These are phyloP conservation scores for Leptinotarsa texana DNA, from an alignment of 1,140 invertebrate genomes.

Conservation along the genomic window DNA sequence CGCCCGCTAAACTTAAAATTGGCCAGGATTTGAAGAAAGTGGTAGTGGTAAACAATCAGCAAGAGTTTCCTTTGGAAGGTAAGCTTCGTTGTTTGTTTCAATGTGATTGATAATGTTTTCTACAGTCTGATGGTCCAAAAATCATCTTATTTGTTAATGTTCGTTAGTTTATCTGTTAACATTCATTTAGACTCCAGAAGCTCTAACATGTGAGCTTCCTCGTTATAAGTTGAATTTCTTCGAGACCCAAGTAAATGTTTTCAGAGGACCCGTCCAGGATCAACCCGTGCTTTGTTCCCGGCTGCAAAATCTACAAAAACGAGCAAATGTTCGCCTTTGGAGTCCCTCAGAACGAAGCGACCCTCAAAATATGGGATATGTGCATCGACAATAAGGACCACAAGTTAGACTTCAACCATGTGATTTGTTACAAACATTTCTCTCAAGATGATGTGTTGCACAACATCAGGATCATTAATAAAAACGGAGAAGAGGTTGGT, in stretches of 20 bases:
- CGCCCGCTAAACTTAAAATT: too few species aligned
- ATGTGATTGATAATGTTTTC: too few species aligned
- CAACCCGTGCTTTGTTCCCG: conserved; percentile 3
- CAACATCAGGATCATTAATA: background rate
- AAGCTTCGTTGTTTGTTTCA: background rate
- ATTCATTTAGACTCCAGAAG: too few species aligned
- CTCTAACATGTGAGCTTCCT: too few species aligned
- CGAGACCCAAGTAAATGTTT: background rate
- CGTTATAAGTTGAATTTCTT: too few species aligned
- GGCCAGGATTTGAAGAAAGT: background rate
- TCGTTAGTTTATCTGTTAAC: too few species aligned
- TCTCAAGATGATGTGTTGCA: conserved; percentile 9
- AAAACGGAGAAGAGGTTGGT: conserved; percentile 5
- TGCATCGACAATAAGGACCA: background rate
- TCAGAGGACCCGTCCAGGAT: background rate
- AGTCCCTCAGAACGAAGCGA: background rate
- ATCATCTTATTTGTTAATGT: too few species aligned
- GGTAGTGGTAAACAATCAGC: background rate
- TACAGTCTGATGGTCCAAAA: too few species aligned
- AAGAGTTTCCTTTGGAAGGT: background rate
- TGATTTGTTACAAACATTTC: conserved; percentile 16
- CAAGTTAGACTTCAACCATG: background rate
- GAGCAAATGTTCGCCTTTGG: conserved; percentile 1
- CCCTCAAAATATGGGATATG: conserved; percentile 10
- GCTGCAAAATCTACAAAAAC: conserved; percentile 12